phyloP scores from a whole-genome alignment of 2,113 vertebrate genomes.

The Coturnix japonica region DNA sequence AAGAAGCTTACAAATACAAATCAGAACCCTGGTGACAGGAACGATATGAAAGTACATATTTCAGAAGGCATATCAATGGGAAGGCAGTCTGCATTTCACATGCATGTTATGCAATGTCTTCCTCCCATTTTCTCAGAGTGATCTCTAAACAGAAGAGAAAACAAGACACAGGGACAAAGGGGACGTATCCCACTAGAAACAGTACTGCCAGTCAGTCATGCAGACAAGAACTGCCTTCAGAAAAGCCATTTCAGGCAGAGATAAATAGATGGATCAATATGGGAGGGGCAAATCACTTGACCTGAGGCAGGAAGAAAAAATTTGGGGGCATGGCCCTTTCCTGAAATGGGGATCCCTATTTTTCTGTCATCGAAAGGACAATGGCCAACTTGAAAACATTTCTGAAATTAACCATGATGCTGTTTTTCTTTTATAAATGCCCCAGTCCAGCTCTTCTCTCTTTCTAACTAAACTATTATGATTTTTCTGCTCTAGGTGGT shows the following conservation, averaged over 20 bases:
- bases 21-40: background rate
- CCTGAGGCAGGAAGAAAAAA: constrained; percentile 61
- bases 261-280: constrained; percentile 66
- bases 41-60: background rate
- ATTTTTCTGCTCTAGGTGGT: background rate
- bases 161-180: constrained; percentile 46
- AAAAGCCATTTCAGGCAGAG: constrained; percentile 58
- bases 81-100: constrained; percentile 27
- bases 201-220: constrained; percentile 54
- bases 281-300: constrained; percentile 71
- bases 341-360: constrained; percentile 25
- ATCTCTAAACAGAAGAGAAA: constrained; percentile 33
- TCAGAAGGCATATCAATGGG: background rate
- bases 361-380: constrained; percentile 33
- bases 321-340: constrained; percentile 43
- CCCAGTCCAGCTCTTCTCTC: background rate
- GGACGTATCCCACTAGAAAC: constrained; percentile 14
- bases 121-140: background rate
- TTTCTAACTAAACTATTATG: background rate
- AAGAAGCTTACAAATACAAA: background rate
- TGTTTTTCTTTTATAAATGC: background rate
- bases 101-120: constrained; percentile 7
- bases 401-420: constrained; percentile 37
- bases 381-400: constrained; percentile 38
- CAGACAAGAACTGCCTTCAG: constrained; percentile 65